Base-by-base conservation (phyloP, 2,888 invertebrate species). In the Chrysolina americana region DNA sequence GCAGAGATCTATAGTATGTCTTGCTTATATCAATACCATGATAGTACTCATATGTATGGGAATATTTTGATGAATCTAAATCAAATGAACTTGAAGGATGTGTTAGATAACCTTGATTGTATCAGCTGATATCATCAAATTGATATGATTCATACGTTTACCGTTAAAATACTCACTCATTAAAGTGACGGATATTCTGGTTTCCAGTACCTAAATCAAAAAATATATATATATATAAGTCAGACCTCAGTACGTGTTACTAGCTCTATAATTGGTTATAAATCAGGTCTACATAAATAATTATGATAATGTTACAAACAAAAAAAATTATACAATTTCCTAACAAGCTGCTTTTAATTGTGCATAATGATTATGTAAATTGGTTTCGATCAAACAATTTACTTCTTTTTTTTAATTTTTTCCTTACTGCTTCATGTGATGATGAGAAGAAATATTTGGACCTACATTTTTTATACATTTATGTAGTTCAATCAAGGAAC, bases 311-410 rank as follows among this genome's bases (percentile, higher is more conserved):
- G 59, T 15, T 15, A 36, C 50, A 17, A 28, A 59, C 13, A 11
- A 19, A 13, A 53, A 53, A 21, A 53, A 53, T 19, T 59, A 59
- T 59, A 59, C 36, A 36, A 59, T 59, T 59, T 59, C 59, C 28
- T 59, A 59, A 59, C 59, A 28, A 59, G 59, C 59, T 59, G n/a
- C n/a, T 9, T 53, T 59, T 59, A 59, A 59, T 59, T 59, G 59
- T 28, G 36, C 36, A 36, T 59, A 36, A 36, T 59, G 8, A 59
- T n/a, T 59, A 17, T 59, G 59, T 59, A 59, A 36, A 56, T 56
- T 21, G 5, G 59, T 36, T 59, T 0, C 8, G 15, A 59, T 59
- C 59, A 28, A 28, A 15, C 36, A 28, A 59, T 28, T 17, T 21
- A 13, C 19, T 53, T 53, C 10, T 11, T 21, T 19, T 19, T 21